phyloP scores from a whole-genome alignment of 2,797 vertebrate species.

The Cottoperca gobio region DNA sequence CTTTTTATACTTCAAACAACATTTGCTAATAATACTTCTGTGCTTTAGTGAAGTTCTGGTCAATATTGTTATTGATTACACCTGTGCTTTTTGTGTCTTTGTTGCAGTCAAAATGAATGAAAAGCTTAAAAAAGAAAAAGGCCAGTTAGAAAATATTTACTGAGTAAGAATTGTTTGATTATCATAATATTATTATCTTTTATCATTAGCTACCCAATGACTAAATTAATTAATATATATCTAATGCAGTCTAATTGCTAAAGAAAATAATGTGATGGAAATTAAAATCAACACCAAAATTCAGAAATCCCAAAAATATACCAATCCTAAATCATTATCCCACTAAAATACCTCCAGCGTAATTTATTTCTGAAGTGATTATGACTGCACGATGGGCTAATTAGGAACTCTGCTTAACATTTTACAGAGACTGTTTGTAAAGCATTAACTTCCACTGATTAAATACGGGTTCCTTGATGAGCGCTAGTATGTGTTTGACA shows the following conservation, averaged over 20 bases:
- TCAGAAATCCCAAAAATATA: neutral
- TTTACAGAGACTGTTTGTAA: constrained; percentile 85
- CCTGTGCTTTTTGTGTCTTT: neutral
- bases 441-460: constrained; percentile 86
- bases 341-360: constrained; percentile 80
- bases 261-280: neutral
- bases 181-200: neutral
- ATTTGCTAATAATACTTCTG: neutral
- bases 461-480: constrained; percentile 79
- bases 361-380: constrained; percentile 88
- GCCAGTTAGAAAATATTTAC: neutral
- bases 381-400: constrained; percentile 86
- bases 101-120: neutral
- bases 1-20: neutral
- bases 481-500: constrained; percentile 54
- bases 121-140: neutral
- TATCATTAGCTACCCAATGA: neutral
- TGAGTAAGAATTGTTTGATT: neutral
- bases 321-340: constrained; percentile 66
- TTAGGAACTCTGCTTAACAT: constrained; percentile 86
- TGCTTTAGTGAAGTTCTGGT: neutral
- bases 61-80: too few species aligned
- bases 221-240: neutral
- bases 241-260: neutral
- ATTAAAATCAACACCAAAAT: neutral